Evolutionary conservation across 2,797 vertebrate genomes (phyloP), one percentile per base, ranked within the genome.

Genomic region (Benthosema pterotum): DNA sequence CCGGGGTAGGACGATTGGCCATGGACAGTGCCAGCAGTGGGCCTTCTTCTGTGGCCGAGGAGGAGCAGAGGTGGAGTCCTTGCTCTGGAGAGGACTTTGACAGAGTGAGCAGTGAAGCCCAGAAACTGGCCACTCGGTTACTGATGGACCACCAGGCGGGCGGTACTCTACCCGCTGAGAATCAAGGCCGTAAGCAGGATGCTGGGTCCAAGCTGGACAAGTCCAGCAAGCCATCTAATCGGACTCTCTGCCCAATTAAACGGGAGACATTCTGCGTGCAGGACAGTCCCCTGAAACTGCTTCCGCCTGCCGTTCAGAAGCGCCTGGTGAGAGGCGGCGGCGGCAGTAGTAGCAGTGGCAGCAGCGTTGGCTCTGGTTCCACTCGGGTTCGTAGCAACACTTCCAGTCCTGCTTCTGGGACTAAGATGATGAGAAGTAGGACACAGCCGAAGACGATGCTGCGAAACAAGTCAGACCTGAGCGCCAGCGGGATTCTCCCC

Each of bases 31-130:
- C 71, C 2, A 53, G 60, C 13, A 42, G 69, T 1, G 69, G 60
- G 0, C 7, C 13, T 0, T 64, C 75, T 11, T 64, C 75, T 11
- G 2, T 4, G 3, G 48, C 3, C 3, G 75, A 71, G 45, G 75
- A 71, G 45, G 78, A 75, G 3, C 19, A 25, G 5, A 18, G 5
- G 1, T 97, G 95, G 95, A 96, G 94, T 65, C 94, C 94, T 0
- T 86, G 96, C 38, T 71, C 86, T 0, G 94, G 84, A 47, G 94
- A 94, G 8, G 94, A 93, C 67, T 93, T 96, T 57, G 91, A 95
- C 12, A 93, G 95, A 42, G 94, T 99, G 53, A 93, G 91, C 61
- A 93, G 93, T 79, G 97, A 99, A 85, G 97, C 97, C 9, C 91
- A 77, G 67, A 75, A 87, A 42, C 46, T 99, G 42, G 96, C 94